Percentiles rank a stretch among this genome's conserved stretches.
Conservation (phyloP, 1,140 invertebrate species). For the Anadara kagoshimensis region DNA sequence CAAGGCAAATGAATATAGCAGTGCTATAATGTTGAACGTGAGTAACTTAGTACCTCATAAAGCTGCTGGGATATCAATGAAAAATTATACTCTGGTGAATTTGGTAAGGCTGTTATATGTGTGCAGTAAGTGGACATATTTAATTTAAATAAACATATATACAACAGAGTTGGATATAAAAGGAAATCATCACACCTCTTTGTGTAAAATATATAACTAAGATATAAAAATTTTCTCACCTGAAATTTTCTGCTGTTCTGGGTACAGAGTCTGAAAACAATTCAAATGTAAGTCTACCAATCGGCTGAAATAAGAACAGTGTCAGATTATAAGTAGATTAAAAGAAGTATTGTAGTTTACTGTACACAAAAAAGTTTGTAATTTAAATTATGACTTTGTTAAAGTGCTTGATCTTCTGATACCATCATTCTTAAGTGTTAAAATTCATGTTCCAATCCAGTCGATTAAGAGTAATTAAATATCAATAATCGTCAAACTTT, state of each 20-base stretch:
- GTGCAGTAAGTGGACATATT: neutral
- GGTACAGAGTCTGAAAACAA: slow-evolving; percentile 97
- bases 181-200: neutral
- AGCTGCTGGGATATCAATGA: neutral
- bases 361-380: neutral
- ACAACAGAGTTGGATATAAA: neutral
- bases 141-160: neutral
- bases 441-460: neutral
- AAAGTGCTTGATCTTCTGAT: neutral
- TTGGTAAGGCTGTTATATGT: neutral
- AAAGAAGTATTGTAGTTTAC: neutral
- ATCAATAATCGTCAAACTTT: no score
- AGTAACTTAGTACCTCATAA: neutral
- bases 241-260: slow-evolving; percentile 98
- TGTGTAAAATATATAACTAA: neutral
- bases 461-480: no score
- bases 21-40: no score
- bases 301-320: slow-evolving; percentile 76
- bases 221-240: slow-evolving; percentile 54
- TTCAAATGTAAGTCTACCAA: slow-evolving; percentile 97
- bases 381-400: neutral
- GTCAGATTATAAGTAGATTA: slow-evolving; percentile 1
- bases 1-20: no score
- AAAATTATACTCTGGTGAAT: neutral
- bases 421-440: neutral